Evolutionary conservation across 2,888 invertebrate species (phyloP), one percentile per base, ranked within the genome.

Genomic region (Notodonta dromedarius): DNA sequence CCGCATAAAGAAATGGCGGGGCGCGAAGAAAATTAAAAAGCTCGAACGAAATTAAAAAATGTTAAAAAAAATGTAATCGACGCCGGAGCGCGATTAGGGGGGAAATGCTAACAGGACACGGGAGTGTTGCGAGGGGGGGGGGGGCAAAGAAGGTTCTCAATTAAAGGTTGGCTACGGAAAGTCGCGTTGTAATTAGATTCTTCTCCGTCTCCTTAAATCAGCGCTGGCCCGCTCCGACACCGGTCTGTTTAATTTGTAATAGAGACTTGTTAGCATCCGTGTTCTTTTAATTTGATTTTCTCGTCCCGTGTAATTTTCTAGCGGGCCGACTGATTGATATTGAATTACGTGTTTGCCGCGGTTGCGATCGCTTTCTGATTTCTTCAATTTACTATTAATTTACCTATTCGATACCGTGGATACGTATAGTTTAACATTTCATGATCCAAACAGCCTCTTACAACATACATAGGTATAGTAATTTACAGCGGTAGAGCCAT

Each of bases 11-110:
- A 87, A 90, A 90, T 89, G 90, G 87, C 84, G 86, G 88, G 82
- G 84, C 85, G 89, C 86, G 86, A 90, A 91, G 90, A 91, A 93
- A 93, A 93, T 93, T 93, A 93, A 93, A 24, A 93, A 90, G 88
- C 88, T 88, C 79, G 84, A 91, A 89, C 88, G 90, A 90, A 92
- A 93, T 93, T 92, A 93, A 92, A 93, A 93, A 93, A 90, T 87
- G 89, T 90, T 86, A 83, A 87, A 91, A 54, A 91, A 93, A 93
- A 89, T 93, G 91, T 93, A 93, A 93, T 93, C 90, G 93, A 93
- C 90, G 89, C 93, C 82, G 82, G 80, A 78, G 83, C 78, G 83
- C 83, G 85, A 86, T 87, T 85, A 87, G 86, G 89, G 89, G 77
- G 81, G 87, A 85, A 85, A 86, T 86, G 90, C 89, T 89, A 91